Evolutionary conservation across 2,113 vertebrate genomes (phyloP).

Genomic region (Tragelaphus imberbis): DNA sequence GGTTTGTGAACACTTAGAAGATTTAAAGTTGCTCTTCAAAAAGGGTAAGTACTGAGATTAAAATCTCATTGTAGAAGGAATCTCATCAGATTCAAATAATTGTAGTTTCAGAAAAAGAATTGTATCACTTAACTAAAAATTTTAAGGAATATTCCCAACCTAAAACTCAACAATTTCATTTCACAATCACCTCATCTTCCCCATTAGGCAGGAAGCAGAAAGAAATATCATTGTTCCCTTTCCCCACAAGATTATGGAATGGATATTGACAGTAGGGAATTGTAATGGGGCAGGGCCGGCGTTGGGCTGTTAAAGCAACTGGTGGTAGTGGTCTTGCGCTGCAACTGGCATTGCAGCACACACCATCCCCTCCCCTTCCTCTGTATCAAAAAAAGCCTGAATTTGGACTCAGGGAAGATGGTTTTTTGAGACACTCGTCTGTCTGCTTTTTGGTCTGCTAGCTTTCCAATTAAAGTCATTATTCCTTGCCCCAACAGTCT

Average conservation of each 20-base stretch:
- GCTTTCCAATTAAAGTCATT: background rate
- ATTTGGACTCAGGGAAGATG: background rate
- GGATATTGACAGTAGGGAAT: background rate
- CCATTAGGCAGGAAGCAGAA: background rate
- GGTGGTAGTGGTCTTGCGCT: background rate
- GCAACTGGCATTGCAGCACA: background rate
- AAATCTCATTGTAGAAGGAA: background rate
- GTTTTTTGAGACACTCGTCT: background rate
- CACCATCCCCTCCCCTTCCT: background rate
- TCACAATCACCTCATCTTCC: background rate
- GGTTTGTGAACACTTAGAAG: background rate
- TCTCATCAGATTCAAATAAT: background rate
- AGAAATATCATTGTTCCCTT: background rate
- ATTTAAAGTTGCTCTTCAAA: background rate
- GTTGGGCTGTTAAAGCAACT: background rate
- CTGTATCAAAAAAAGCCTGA: background rate
- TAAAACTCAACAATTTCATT: background rate
- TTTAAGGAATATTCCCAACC: background rate
- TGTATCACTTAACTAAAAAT: background rate
- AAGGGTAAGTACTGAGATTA: background rate
- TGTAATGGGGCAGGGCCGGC: background rate
- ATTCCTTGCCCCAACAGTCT: background rate
- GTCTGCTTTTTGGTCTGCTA: background rate
- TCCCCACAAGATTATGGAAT: background rate
- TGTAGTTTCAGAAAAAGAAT: background rate